These are phyloP conservation scores for Antedon bifida DNA, from an alignment of 35 echinoderm and acorn worm species.

Conservation along the genomic window DNA sequence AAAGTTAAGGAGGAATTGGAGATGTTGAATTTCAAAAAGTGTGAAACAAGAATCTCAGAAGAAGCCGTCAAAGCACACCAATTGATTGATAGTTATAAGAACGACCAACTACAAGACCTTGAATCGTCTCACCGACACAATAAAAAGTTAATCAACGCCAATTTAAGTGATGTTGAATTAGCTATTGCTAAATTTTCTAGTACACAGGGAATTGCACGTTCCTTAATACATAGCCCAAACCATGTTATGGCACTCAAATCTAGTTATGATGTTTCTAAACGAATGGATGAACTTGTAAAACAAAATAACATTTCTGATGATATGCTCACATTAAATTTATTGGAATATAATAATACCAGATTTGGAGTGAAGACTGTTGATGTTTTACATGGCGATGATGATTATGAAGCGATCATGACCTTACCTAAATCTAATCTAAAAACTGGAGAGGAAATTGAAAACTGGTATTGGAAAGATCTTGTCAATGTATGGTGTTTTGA, in stretches of 20 bases:
- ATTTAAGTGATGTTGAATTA: neutral
- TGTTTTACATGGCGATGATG: no score
- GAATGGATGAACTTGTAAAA: neutral
- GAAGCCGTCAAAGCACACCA: neutral
- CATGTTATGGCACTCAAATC: neutral
- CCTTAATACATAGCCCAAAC: neutral
- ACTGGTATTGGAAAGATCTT: slow-evolving; percentile 22
- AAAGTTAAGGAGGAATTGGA: neutral
- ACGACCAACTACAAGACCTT: neutral
- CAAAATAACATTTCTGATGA: no score
- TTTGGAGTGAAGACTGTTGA: no score
- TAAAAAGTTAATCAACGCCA: neutral
- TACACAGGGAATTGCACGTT: neutral
- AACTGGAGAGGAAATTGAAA: slow-evolving; percentile 64
- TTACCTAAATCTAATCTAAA: slow-evolving; percentile 30
- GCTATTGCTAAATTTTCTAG: neutral
- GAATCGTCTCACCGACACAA: neutral
- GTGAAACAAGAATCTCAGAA: neutral
- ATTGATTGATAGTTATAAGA: neutral
- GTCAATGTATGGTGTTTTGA: slow-evolving; percentile 42
- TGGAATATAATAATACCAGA: no score
- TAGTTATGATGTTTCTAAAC: neutral
- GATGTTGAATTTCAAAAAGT: neutral
- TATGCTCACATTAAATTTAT: no score
- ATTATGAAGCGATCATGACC: slow-evolving; percentile 47